Percentiles rank a stretch among this genome's conserved stretches.
phyloP scores from a whole-genome alignment of 2,888 invertebrate species.

The Mantis religiosa region DNA sequence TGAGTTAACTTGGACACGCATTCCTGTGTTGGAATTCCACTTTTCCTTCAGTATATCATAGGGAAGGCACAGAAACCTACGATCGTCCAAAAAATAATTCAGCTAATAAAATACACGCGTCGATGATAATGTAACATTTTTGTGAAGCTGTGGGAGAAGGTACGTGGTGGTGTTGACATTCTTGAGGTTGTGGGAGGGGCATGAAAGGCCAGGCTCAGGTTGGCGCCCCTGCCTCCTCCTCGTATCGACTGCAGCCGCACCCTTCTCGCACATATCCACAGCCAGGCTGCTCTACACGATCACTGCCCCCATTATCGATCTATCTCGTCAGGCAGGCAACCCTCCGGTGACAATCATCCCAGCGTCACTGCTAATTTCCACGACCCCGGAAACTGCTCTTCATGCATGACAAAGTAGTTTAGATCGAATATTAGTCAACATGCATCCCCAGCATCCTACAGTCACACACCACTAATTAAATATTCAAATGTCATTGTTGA shows the following conservation, averaged over 20 bases:
- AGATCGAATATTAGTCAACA: not conserved
- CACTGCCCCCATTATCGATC: not conserved
- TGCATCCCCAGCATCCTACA: too few relatives aligned
- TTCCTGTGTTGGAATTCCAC: too few relatives aligned
- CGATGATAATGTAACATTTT: too few relatives aligned
- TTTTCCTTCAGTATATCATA: too few relatives aligned
- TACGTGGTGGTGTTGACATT: not conserved
- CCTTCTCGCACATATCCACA: not conserved
- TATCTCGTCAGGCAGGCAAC: not conserved
- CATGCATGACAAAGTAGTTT: not conserved
- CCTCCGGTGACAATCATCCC: not conserved
- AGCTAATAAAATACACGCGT: too few relatives aligned
- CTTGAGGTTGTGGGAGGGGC: not conserved
- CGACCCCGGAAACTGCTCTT: not conserved
- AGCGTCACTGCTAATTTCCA: not conserved
- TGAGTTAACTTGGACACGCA: too few relatives aligned
- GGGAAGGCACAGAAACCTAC: too few relatives aligned
- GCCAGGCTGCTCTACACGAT: not conserved
- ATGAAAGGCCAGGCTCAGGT: not conserved
- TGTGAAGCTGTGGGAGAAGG: not conserved
- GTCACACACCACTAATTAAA: too few relatives aligned
- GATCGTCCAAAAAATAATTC: too few relatives aligned
- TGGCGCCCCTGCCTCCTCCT: not conserved
- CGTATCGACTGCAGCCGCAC: not conserved
- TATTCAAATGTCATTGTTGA: too few relatives aligned